phyloP scores from a whole-genome alignment of 2,888 invertebrate genomes.

The Theodoxus fluviatilis region DNA sequence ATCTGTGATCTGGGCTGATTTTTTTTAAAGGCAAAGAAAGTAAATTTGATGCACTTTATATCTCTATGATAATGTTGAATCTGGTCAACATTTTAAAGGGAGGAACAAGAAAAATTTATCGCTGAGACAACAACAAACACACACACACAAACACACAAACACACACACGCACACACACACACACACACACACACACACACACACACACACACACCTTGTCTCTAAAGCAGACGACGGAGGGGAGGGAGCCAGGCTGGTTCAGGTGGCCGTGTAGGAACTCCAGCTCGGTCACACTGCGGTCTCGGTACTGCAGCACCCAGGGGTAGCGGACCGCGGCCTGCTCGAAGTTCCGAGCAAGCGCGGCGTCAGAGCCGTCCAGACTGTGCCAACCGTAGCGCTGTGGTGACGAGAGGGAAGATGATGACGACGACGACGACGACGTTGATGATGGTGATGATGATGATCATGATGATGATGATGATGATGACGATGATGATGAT shows the following conservation, averaged over 20 bases:
- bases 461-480: no score
- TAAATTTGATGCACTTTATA: no score
- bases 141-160: not conserved
- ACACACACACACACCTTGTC: conserved; percentile 43
- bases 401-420: not conserved
- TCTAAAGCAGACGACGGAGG: conserved; percentile 55
- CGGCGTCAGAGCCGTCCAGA: conserved; percentile 44
- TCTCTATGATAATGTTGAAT: no score
- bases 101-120: no score
- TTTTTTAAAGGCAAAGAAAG: no score
- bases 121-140: not conserved
- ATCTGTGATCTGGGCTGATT: no score
- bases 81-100: no score
- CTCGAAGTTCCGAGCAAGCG: conserved; percentile 58
- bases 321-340: conserved; percentile 52
- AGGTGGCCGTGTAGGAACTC: conserved; percentile 61
- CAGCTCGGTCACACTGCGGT: conserved; percentile 60
- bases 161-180: not conserved
- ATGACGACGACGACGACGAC: no score
- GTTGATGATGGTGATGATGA: no score
- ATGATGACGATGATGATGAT: no score
- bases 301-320: conserved; percentile 51
- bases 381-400: conserved; percentile 63
- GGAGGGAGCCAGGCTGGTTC: conserved; percentile 54
- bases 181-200: conserved; percentile 12